Evolutionary conservation across 2,113 vertebrate genomes (phyloP), one percentile per base, ranked within the genome.

Genomic region (Taurulus bubalis): DNA sequence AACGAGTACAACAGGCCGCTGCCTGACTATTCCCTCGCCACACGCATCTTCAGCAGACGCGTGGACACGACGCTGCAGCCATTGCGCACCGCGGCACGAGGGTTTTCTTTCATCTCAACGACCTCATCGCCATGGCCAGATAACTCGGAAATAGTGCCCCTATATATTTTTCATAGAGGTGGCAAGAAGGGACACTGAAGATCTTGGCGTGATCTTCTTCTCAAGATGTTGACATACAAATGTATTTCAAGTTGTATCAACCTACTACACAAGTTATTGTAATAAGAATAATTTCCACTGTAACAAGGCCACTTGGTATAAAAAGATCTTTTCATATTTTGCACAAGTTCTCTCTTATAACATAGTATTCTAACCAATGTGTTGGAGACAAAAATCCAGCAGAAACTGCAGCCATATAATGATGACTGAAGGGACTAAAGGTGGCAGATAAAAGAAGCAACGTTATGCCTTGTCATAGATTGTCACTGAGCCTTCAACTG

Each of bases 391-490:
- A 40, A 56, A 75, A 32, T 28, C 4, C 24, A 67, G 34, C 2
- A 49, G 6, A 55, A 28, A 8, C 15, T 42, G 3, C 60, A 47
- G 18, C 32, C 24, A 18, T 26, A 30, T 42, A 40, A 53, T 18
- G 24, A 47, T 45, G 55, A 47, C 16, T 77, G 26, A 75, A 24
- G 45, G 49, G n/a, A 59, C 16, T 26, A 47, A 65, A n/a, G 10
- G 6, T 77, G 60, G 26, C n/a, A 63, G 38, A 40, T 56, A 11
- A 32, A 65, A 59, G 22, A 28, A 6, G 15, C 22, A 55, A 24
- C 14, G 36, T 76, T 59, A 8, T 80, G 78, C 83, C 40, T 6
- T 69, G 76, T 87, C 89, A 91, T 56, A 34, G 55, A 45, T 32
- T 56, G 34, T 47, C 63, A 64, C 66, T 79, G 78, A 79, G 68